phyloP scores from a whole-genome alignment of 2,888 invertebrate genomes.

The Anoncus sp. region DNA sequence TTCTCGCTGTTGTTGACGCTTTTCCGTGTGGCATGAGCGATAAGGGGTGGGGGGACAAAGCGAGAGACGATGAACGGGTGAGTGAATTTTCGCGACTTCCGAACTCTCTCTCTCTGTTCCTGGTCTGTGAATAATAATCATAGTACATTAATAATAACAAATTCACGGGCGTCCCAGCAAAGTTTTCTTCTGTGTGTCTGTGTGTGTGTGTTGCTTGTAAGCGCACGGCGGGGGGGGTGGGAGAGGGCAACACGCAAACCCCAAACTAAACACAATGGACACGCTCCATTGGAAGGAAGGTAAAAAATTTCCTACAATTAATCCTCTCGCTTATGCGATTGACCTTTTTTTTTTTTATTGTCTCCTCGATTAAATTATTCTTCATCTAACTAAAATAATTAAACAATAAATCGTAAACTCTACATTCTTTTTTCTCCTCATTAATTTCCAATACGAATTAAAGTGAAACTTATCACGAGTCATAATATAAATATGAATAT shows the following conservation, averaged over 20 bases:
- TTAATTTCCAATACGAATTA: too few species aligned
- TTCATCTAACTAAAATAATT: too few species aligned
- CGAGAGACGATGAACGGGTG: conserved; percentile 48
- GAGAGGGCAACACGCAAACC: conserved; percentile 41
- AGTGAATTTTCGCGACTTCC: conserved; percentile 49
- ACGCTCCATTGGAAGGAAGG: conserved; percentile 67
- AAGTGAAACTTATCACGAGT: too few species aligned
- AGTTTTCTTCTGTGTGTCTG: too few species aligned
- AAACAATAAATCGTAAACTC: too few species aligned
- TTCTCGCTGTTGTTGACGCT: conserved; percentile 63
- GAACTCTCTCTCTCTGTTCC: not conserved
- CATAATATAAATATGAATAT: conserved; percentile 64
- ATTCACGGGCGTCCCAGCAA: conserved; percentile 55
- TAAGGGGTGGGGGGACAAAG: conserved; percentile 59
- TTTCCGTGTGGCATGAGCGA: conserved; percentile 43
- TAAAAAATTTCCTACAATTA: conserved; percentile 49
- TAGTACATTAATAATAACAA: conserved; percentile 60
- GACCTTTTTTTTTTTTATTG: conserved; percentile 54
- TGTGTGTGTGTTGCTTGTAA: conserved; percentile 24
- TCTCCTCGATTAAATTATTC: too few species aligned
- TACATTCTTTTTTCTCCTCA: too few species aligned
- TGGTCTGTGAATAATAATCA: conserved; percentile 54
- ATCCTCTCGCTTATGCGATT: conserved; percentile 41
- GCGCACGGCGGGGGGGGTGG: conserved; percentile 34
- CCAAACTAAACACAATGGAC: conserved; percentile 67